phyloP scores from a whole-genome alignment of 2,113 vertebrate genomes.

The Apodemus speciosus region DNA sequence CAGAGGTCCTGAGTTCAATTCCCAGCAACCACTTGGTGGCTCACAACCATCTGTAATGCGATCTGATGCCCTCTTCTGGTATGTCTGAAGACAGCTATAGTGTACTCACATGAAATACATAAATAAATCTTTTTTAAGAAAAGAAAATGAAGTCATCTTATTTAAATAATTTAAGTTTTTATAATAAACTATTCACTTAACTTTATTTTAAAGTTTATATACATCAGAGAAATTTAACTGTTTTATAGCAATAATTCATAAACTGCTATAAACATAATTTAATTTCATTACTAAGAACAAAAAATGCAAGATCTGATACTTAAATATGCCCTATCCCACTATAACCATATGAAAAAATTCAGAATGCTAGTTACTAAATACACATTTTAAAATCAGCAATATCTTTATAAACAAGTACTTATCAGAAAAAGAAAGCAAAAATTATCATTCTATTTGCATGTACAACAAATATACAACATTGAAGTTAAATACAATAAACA shows the following conservation, averaged over 20 bases:
- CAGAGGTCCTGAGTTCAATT: no score
- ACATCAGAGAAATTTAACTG: background rate
- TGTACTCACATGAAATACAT: no score
- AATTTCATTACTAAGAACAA: background rate
- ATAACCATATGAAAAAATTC: background rate
- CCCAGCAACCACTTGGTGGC: no score
- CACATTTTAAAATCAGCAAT: background rate
- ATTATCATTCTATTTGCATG: background rate
- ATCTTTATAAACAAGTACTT: background rate
- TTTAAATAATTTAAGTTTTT: constrained; percentile 36
- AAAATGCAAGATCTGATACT: background rate
- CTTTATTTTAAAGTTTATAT: background rate
- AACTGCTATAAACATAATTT: constrained; percentile 30
- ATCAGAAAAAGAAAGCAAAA: background rate
- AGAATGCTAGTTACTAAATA: background rate
- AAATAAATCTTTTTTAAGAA: no score
- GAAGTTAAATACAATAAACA: background rate
- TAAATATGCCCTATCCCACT: background rate
- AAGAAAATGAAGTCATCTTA: constrained; percentile 51
- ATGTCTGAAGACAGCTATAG: no score
- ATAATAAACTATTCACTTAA: constrained; percentile 16
- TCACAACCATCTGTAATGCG: no score
- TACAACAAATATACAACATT: background rate
- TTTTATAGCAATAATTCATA: background rate
- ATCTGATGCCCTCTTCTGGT: no score